Conservation (phyloP, 2,888 invertebrate genomes). For the Rhamnusium bicolor region DNA sequence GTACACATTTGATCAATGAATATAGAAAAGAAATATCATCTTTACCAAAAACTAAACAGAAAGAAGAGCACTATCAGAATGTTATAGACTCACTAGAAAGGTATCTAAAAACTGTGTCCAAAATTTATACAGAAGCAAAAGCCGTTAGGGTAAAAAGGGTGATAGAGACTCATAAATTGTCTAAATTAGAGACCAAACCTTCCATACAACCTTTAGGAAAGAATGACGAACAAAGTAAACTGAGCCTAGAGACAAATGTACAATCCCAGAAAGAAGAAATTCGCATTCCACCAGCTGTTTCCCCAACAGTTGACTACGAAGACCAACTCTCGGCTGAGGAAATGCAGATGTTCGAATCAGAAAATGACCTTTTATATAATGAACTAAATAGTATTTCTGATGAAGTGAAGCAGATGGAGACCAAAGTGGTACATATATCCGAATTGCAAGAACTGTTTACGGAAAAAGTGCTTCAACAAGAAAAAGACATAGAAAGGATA, state of each 20-base stretch:
- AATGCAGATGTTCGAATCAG: constrained; percentile 92
- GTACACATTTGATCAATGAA: constrained; percentile 83
- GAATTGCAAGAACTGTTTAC: constrained; percentile 96
- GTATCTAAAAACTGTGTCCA: constrained; percentile 89
- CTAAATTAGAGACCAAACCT: constrained; percentile 76
- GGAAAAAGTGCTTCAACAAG: constrained; percentile 95
- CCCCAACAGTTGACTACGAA: constrained; percentile 70
- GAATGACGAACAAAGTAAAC: constrained; percentile 26
- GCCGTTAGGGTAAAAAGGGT: constrained; percentile 90
- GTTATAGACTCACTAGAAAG: constrained; percentile 83
- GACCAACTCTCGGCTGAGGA: constrained; percentile 87
- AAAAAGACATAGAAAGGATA: constrained; percentile 93
- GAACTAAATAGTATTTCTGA: constrained; percentile 91
- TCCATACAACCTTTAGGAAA: constrained; percentile 18
- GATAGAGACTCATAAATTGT: constrained; percentile 86
- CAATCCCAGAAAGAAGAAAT: constrained; percentile 33
- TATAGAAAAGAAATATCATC: constrained; percentile 80
- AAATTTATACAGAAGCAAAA: constrained; percentile 90
- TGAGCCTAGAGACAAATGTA: constrained; percentile 37
- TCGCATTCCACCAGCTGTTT: constrained; percentile 32
- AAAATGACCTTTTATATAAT: constrained; percentile 90
- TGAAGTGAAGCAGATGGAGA: constrained; percentile 92
- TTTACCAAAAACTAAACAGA: constrained; percentile 76
- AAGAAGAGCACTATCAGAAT: constrained; percentile 83
- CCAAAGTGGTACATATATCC: constrained; percentile 95